Percentiles rank a stretch among this genome's conserved stretches.
Conservation (phyloP, 2,113 vertebrate species). For the Coptodon bakossiorum region DNA sequence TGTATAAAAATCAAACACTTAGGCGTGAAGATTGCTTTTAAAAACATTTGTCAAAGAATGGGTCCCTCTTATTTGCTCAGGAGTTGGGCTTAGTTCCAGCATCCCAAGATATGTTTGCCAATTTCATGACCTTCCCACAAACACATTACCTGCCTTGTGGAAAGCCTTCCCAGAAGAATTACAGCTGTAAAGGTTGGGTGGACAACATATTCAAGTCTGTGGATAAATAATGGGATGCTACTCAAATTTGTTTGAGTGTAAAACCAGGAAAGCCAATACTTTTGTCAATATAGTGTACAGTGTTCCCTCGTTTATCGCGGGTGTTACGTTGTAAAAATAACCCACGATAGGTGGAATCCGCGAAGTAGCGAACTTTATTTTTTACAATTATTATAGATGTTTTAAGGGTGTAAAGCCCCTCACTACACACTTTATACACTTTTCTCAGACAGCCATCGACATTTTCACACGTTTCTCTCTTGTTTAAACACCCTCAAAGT, state of each 20-base stretch:
- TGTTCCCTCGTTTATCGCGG: not conserved
- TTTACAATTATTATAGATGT: not conserved
- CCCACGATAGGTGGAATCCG: not conserved
- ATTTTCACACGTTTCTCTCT: not conserved
- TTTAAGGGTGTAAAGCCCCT: not conserved
- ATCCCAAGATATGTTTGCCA: not conserved
- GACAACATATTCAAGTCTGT: not conserved
- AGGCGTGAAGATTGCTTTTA: not conserved
- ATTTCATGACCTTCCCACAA: not conserved
- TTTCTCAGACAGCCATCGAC: not conserved
- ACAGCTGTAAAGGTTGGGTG: not conserved
- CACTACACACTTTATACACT: not conserved
- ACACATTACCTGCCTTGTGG: not conserved
- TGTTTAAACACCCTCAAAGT: not conserved
- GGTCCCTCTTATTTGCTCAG: not conserved
- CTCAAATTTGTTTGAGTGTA: not conserved
- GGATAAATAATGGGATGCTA: not conserved
- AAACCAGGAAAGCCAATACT: not conserved
- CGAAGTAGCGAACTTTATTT: fast-evolving
- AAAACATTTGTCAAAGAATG: not conserved
- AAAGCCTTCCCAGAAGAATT: not conserved
- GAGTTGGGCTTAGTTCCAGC: not conserved
- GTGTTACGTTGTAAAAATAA: not conserved
- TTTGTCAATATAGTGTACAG: not conserved
- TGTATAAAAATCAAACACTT: not conserved